Conservation (phyloP, 2,888 invertebrate genomes). For the Eupelmus urozonus region DNA sequence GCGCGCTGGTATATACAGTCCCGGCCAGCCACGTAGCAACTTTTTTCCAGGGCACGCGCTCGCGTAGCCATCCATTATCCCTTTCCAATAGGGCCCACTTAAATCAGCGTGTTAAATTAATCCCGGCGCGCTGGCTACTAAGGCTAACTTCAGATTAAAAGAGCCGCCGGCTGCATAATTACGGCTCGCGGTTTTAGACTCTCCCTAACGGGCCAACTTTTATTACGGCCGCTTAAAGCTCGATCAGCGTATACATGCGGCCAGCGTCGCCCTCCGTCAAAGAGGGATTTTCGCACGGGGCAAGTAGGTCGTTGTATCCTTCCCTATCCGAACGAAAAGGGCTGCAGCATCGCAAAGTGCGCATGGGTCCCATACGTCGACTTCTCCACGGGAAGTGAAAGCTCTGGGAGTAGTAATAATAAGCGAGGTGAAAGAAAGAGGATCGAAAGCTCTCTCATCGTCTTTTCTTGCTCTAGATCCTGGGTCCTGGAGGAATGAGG, state of each 20-base stretch:
- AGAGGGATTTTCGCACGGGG: background rate
- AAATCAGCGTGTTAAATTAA: slow-evolving; percentile 51
- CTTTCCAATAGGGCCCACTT: slow-evolving; percentile 35
- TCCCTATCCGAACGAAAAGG: no score
- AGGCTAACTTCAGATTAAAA: slow-evolving; percentile 47
- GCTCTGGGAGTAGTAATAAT: no score
- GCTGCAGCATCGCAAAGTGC: background rate
- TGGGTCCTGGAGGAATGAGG: background rate
- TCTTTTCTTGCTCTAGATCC: background rate
- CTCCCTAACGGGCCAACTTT: slow-evolving; percentile 43
- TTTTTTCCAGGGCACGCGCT: slow-evolving; percentile 13
- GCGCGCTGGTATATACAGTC: background rate
- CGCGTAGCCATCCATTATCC: slow-evolving; percentile 29
- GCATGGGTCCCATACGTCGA: background rate
- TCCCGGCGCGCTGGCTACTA: slow-evolving; percentile 16
- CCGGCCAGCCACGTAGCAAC: background rate
- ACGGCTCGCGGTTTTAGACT: slow-evolving; percentile 27
- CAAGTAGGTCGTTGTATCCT: no score
- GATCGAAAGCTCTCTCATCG: background rate
- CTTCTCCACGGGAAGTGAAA: slow-evolving; percentile 23
- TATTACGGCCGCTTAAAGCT: slow-evolving; percentile 47
- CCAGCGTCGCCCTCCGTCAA: background rate
- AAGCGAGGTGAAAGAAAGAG: no score
- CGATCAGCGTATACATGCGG: slow-evolving; percentile 23
- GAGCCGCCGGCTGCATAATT: slow-evolving; percentile 47